Conservation (phyloP, 1,140 invertebrate species). For the Ruditapes philippinarum region DNA sequence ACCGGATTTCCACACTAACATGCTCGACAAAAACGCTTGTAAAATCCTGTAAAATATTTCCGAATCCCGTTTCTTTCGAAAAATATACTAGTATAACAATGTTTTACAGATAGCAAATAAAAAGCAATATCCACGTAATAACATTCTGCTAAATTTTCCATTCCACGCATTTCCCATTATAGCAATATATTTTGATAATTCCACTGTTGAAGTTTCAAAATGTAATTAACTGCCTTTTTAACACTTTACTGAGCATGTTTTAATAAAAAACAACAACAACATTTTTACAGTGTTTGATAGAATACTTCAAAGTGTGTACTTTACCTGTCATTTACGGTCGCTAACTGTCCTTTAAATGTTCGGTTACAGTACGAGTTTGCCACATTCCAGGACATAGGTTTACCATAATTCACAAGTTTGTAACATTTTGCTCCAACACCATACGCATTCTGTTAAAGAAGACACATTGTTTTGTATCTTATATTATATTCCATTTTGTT, state of each 20-base stretch:
- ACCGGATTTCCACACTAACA: conserved; percentile 22
- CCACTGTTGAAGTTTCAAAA: too few species aligned
- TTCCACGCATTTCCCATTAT: too few species aligned
- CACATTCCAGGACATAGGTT: neutral
- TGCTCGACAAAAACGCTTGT: conserved; percentile 54
- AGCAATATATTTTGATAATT: too few species aligned
- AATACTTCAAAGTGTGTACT: neutral
- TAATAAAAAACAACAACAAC: neutral
- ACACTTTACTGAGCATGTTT: too few species aligned
- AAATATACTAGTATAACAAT: too few species aligned
- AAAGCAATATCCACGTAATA: too few species aligned
- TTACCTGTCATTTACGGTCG: conserved; percentile 52
- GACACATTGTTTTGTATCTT: neutral
- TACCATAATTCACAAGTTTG: neutral
- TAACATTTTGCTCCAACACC: conserved; percentile 40
- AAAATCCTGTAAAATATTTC: conserved; percentile 57
- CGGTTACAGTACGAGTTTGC: conserved; percentile 40
- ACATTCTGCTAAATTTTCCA: too few species aligned
- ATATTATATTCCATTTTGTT: neutral
- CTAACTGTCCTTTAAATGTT: conserved; percentile 42
- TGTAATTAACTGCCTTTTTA: too few species aligned
- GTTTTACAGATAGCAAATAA: too few species aligned
- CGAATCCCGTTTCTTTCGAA: too few species aligned
- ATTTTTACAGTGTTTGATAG: too few species aligned
- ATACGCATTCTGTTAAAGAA: conserved; percentile 28